Evolutionary conservation across 1,140 invertebrate genomes (phyloP).

Genomic region (Oryzaephilus surinamensis): DNA sequence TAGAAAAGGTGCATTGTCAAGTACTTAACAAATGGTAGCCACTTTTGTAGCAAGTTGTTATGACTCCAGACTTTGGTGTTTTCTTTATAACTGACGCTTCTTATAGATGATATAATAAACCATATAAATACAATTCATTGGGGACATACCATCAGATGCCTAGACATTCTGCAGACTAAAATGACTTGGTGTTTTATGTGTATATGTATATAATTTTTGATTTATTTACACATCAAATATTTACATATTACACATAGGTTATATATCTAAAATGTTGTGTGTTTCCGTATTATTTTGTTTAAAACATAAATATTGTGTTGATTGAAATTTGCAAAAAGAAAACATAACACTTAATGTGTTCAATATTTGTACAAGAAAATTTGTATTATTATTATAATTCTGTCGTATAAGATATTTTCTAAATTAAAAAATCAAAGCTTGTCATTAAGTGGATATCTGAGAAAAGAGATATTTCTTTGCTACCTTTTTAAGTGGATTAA

Average conservation of each 20-base stretch:
- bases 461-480: slow-evolving; percentile 19
- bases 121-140: slow-evolving; percentile 28
- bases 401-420: slow-evolving; percentile 7
- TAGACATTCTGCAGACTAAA: slow-evolving; percentile 23
- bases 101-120: slow-evolving; percentile 27
- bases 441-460: slow-evolving; percentile 21
- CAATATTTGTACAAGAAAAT: no score
- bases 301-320: no score
- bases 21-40: slow-evolving; percentile 18
- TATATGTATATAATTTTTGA: no score
- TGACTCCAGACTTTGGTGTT: slow-evolving; percentile 27
- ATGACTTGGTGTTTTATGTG: slow-evolving; percentile 21
- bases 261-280: no score
- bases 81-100: slow-evolving; percentile 26
- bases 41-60: slow-evolving; percentile 25
- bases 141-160: slow-evolving; percentile 18
- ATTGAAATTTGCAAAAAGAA: no score
- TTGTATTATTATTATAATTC: no score
- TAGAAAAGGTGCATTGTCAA: slow-evolving; percentile 15
- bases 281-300: no score
- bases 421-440: slow-evolving; percentile 17
- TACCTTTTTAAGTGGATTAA: slow-evolving; percentile 32
- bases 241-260: no score
- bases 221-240: no score
- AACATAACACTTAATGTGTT: no score